Base-by-base conservation (phyloP, 2,888 invertebrate genomes). In the Amphipoea lucens region DNA sequence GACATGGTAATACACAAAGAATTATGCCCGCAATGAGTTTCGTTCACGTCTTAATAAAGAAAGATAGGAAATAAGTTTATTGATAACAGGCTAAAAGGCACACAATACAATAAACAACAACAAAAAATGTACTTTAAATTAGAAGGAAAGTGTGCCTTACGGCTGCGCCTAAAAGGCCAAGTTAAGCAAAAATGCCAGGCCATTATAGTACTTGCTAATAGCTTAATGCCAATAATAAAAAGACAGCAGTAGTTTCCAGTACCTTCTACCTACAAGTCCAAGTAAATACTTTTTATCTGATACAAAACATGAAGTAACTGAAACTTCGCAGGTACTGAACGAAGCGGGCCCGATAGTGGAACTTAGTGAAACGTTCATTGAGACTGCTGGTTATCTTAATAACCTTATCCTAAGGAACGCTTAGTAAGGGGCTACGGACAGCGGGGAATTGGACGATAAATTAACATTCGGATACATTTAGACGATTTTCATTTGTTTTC, bases 341-440 rank as follows among this genome's bases (percentile, higher is more conserved):
- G 51, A 62, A 73, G 57, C 74, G 11, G 20, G 20, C 29, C 57
- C 67, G 79, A 88, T 82, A 80, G 76, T 74, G 48, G 62, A 83
- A 85, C 74, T 88, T 69, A 42, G 74, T 69, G 77, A 77, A 80
- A 79, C 76, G 62, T 79, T 87, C 85, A 87, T 83, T 85, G 81
- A 81, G 79, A 79, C 74, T 9, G 45, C 23, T 63, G 29, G 73
- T 84, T 88, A 89, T 89, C 88, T 88, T 84, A 88, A 84, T 85
- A 82, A 83, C 75, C 48, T 88, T 73, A 85, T 89, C 88, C 80
- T 62, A 62, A 20, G 17, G 36, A 76, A 83, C 68, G 80, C 83
- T 87, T 86, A 65, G 66, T 80, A 72, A 80, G 72, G 77, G 69
- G 29, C 23, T 23, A 74, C 54, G 74, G 78, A 57, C 57, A 75